A percentile compares a stretch with the other conserved stretches of the same genome.
These are phyloP conservation scores for Aspidiotus rigidus DNA, from an alignment of 2,888 invertebrate species.

Conservation along the genomic window DNA sequence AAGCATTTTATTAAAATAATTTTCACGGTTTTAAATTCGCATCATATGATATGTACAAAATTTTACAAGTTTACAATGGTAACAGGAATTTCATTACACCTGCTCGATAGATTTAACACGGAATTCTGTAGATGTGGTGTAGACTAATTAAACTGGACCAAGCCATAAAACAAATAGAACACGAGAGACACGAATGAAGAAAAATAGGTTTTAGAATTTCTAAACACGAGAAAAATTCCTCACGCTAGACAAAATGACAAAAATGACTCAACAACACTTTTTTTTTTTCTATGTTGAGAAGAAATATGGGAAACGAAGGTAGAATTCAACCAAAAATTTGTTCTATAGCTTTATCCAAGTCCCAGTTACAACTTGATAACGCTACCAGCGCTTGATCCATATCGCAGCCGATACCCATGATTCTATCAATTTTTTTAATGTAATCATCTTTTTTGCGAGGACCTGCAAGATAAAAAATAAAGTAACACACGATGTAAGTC, in stretches of 20 bases:
- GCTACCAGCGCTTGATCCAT: constrained; percentile 82
- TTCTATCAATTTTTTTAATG: constrained; percentile 74
- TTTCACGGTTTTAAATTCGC: neutral
- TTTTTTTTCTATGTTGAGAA: neutral
- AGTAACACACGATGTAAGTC: neutral
- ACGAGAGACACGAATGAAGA: neutral
- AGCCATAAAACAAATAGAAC: neutral
- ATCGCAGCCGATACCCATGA: constrained; percentile 90
- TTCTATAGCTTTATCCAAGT: constrained; percentile 84
- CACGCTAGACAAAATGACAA: neutral
- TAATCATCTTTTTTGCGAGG: constrained; percentile 67
- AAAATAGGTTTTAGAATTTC: neutral
- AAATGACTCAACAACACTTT: neutral
- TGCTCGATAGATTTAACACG: too few species aligned
- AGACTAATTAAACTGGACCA: too few species aligned
- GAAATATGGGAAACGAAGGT: neutral
- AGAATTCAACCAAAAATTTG: constrained; percentile 62
- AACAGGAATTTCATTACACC: constrained; percentile 16
- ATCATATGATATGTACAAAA: constrained; percentile 24
- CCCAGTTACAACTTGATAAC: constrained; percentile 86
- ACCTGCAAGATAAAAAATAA: constrained; percentile 47
- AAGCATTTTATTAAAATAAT: neutral
- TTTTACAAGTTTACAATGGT: constrained; percentile 32
- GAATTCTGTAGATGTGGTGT: too few species aligned
- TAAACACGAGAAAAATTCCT: neutral